A percentile compares a stretch with the other conserved stretches of the same genome.
phyloP scores from a whole-genome alignment of 2,113 vertebrate genomes.

The Excalfactoria chinensis region DNA sequence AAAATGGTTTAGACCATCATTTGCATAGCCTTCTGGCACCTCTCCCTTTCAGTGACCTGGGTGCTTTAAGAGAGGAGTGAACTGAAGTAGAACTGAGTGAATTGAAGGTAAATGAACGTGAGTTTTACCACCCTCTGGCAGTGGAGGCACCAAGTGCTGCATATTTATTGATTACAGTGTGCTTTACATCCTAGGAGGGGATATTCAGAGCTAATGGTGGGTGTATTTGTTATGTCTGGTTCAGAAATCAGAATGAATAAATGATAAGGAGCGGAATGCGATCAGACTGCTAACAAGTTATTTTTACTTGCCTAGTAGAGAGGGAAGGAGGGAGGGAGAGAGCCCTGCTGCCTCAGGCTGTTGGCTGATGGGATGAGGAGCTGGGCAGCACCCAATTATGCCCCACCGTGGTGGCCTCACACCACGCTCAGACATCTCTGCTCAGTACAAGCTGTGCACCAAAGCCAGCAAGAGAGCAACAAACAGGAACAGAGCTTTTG shows the following conservation, averaged over 20 bases:
- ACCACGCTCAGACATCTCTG: background rate
- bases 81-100: background rate
- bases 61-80: background rate
- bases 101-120: background rate
- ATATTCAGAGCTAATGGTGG: conserved; percentile 9
- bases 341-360: background rate
- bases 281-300: conserved; percentile 5
- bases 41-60: background rate
- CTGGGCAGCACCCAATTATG: fast-evolving
- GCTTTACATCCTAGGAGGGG: background rate
- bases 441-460: background rate
- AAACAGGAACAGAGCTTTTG: background rate
- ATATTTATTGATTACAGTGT: conserved; percentile 21
- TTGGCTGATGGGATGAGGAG: background rate
- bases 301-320: background rate
- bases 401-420: background rate
- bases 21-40: background rate
- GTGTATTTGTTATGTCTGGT: conserved; percentile 33
- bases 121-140: conserved; percentile 19
- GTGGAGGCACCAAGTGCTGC: background rate
- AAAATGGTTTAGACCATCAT: background rate
- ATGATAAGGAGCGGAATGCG: background rate
- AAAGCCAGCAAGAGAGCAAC: background rate
- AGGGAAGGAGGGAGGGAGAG: background rate
- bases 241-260: conserved; percentile 43